Evolutionary conservation across 2,797 vertebrate genomes (phyloP).

Genomic region (Rostrhamus sociabilis): DNA sequence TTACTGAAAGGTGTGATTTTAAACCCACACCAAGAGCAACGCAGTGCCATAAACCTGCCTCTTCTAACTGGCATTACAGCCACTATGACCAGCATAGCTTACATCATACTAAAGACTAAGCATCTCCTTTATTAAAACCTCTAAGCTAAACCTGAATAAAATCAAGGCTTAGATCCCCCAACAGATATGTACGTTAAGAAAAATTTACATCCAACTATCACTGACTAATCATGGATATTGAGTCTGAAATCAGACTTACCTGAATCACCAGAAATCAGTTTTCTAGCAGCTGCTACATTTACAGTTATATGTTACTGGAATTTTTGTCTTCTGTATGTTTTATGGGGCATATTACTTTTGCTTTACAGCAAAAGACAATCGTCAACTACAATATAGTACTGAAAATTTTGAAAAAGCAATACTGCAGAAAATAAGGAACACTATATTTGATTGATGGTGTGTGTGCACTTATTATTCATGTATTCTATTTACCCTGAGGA

Average conservation of each 20-base stretch:
- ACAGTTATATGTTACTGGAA: background rate
- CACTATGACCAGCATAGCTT: background rate
- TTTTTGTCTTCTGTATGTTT: background rate
- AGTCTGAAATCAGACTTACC: background rate
- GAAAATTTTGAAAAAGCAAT: background rate
- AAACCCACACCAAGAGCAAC: background rate
- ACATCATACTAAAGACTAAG: background rate
- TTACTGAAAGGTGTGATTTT: background rate
- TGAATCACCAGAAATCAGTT: background rate
- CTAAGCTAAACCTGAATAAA: background rate
- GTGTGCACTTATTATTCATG: background rate
- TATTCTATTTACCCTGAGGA: background rate
- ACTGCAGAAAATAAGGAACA: background rate
- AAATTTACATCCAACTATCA: background rate
- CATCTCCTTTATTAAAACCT: background rate
- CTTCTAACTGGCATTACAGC: background rate
- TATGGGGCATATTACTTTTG: background rate
- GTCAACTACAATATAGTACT: background rate
- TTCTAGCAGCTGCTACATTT: background rate
- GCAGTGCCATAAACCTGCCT: fast-evolving
- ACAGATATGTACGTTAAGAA: background rate
- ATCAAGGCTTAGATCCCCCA: background rate
- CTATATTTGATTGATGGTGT: background rate
- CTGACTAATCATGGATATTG: background rate
- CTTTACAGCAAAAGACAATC: background rate